Conservation (phyloP, 2,113 vertebrate genomes). For the Entelurus aequoreus region DNA sequence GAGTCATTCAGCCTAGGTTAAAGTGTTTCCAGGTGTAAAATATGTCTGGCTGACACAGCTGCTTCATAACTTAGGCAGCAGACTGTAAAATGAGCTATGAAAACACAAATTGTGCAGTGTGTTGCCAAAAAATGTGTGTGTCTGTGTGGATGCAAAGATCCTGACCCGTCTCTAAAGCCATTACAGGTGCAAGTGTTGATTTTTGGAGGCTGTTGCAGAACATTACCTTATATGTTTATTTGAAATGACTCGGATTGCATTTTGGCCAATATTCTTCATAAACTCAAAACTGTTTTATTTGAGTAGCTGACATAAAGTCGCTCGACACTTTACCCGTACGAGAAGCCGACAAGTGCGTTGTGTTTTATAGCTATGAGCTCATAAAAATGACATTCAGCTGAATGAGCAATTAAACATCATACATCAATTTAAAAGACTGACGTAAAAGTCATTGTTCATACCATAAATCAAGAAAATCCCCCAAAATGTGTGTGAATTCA, state of each 20-base stretch:
- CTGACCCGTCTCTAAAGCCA: constrained; percentile 3
- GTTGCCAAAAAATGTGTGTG: constrained; percentile 6
- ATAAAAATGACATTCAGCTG: constrained; percentile 1
- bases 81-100: constrained; percentile 22
- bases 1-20: constrained; percentile 19
- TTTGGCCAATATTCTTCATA: not conserved
- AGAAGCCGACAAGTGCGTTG: not conserved
- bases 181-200: constrained; percentile 5
- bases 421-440: not conserved
- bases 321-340: not conserved
- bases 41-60: constrained; percentile 14
- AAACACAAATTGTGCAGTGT: constrained; percentile 14
- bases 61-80: constrained; percentile 26
- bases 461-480: not conserved
- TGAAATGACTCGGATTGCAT: not conserved
- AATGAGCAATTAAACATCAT: not conserved
- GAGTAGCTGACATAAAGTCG: constrained; percentile 1
- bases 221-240: not conserved
- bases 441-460: not conserved
- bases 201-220: constrained; percentile 9
- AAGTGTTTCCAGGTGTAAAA: constrained; percentile 28
- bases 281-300: constrained; percentile 13
- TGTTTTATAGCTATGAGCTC: not conserved
- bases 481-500: constrained; percentile 3
- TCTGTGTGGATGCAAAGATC: not conserved